phyloP scores from a whole-genome alignment of 2,888 invertebrate species.

The Sipunculus nudus region DNA sequence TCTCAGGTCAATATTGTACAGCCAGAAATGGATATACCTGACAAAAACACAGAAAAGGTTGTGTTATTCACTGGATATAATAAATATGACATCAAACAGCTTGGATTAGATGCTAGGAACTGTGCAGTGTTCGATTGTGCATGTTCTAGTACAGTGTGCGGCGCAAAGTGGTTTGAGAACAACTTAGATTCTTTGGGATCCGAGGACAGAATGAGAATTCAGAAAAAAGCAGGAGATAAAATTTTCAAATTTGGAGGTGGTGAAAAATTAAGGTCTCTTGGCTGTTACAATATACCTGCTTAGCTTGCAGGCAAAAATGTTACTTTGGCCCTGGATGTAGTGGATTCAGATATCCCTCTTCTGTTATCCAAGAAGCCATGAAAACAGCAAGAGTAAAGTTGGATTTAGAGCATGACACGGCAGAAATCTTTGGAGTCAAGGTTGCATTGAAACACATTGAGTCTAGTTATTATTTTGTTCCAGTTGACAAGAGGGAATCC shows the following conservation, averaged over 20 bases:
- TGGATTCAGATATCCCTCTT: not conserved
- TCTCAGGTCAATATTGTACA: conserved; percentile 21
- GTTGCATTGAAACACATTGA: not conserved
- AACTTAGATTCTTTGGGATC: conserved; percentile 9
- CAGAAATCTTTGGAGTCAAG: not conserved
- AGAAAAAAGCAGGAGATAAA: not conserved
- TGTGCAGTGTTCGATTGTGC: conserved; percentile 23
- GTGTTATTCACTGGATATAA: conserved; percentile 7
- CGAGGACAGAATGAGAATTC: not conserved
- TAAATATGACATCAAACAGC: not conserved
- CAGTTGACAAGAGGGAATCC: not conserved
- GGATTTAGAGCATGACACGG: conserved; percentile 6
- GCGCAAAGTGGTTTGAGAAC: conserved; percentile 7
- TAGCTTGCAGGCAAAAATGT: not conserved
- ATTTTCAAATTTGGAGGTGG: conserved; percentile 8
- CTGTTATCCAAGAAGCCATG: not conserved
- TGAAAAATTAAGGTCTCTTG: not conserved
- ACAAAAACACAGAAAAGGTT: conserved; percentile 9
- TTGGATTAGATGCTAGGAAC: conserved; percentile 9
- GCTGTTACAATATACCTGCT: conserved; percentile 2
- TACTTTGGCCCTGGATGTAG: not conserved
- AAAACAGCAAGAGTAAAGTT: conserved; percentile 2
- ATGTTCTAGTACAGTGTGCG: conserved; percentile 19
- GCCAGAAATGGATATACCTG: too few relatives aligned
- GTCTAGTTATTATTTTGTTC: too few relatives aligned